Percentiles rank a stretch among this genome's conserved stretches.
Evolutionary conservation across 2,888 invertebrate species (phyloP).

Genomic region (Tuberolachnus salignus): DNA sequence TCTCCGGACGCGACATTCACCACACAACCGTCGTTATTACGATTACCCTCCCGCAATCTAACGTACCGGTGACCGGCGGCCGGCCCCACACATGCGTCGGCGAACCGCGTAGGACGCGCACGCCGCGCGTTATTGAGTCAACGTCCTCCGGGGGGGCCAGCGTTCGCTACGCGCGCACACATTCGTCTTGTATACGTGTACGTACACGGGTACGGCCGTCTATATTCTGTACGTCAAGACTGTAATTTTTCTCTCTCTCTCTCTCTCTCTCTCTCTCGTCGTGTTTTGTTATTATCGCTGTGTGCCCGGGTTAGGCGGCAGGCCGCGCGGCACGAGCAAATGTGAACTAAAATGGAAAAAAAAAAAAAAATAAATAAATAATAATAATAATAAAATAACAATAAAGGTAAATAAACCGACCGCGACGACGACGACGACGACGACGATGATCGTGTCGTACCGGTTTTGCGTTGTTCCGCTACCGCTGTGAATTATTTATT

Average conservation of each 20-base stretch:
- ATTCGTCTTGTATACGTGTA: background rate
- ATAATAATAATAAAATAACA: conserved; percentile 11
- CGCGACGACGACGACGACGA: too few species aligned
- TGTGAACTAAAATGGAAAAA: background rate
- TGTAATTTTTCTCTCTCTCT: background rate
- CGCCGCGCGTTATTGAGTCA: conserved; percentile 24
- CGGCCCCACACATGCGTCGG: conserved; percentile 35
- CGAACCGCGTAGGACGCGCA: conserved; percentile 50
- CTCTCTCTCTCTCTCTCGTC: background rate
- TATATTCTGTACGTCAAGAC: conserved; percentile 27
- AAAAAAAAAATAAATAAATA: background rate
- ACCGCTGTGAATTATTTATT: too few species aligned
- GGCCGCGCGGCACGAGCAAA: background rate
- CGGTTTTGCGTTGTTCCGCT: conserved; percentile 17
- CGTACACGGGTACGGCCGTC: background rate
- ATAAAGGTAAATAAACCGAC: conserved; percentile 23
- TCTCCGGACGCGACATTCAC: too few species aligned
- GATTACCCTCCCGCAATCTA: background rate
- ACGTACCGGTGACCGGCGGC: background rate
- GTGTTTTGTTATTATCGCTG: conserved; percentile 15
- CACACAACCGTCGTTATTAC: background rate
- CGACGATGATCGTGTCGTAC: conserved; percentile 23
- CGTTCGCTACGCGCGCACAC: background rate
- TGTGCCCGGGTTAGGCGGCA: background rate
- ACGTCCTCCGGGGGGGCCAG: conserved; percentile 25